A percentile compares a stretch with the other conserved stretches of the same genome.
Evolutionary conservation across 2,888 invertebrate species (phyloP).

Genomic region (Cephus pulcher): DNA sequence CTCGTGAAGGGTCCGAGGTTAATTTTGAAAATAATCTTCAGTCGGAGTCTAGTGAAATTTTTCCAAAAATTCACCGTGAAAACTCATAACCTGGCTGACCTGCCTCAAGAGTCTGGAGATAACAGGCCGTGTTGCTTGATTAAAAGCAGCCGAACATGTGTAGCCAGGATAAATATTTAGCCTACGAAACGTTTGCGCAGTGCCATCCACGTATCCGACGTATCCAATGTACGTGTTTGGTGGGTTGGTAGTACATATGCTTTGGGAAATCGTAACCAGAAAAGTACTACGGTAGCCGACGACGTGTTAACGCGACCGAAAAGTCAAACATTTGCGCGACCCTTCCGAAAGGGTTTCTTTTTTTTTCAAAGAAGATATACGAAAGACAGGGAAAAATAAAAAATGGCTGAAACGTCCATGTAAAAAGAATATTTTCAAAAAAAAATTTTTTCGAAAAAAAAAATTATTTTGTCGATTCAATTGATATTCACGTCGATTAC

Average conservation of each 20-base stretch:
- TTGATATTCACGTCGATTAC: not conserved
- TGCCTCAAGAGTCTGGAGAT: not conserved
- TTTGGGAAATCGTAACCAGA: not conserved
- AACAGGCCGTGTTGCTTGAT: slow-evolving; percentile 13
- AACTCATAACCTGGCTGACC: not conserved
- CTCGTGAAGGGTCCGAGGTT: not conserved
- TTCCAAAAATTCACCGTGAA: not conserved
- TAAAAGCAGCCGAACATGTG: slow-evolving; percentile 39
- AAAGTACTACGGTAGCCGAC: not conserved
- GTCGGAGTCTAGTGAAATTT: not conserved
- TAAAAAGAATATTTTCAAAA: not conserved
- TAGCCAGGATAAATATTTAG: slow-evolving; percentile 46
- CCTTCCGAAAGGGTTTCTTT: not conserved
- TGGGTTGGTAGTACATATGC: not conserved
- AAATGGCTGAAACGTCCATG: not conserved
- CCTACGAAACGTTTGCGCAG: slow-evolving; percentile 32
- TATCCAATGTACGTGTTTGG: not conserved
- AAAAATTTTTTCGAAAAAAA: not conserved
- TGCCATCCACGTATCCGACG: not conserved
- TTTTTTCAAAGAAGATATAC: not conserved
- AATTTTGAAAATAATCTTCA: not conserved
- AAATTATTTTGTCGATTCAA: not conserved
- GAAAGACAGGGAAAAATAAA: not conserved
- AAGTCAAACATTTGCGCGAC: not conserved
- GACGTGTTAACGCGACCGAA: not conserved